Evolutionary conservation across 2,797 vertebrate genomes (phyloP), one percentile per base, ranked within the genome.

Genomic region (Hapalemur alaotrensis): DNA sequence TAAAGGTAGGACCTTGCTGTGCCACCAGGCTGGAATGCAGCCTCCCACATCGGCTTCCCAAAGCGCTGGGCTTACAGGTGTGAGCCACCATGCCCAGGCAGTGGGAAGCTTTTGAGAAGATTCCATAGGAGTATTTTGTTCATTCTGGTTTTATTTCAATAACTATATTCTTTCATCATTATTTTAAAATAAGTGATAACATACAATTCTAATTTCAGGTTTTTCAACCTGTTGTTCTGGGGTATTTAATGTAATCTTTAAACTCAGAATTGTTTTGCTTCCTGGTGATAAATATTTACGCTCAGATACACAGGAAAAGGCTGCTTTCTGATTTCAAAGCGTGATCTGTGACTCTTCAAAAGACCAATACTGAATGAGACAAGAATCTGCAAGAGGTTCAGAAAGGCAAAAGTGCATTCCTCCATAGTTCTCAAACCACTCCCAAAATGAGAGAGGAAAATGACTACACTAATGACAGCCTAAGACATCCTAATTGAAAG

Each of bases 181-280:
- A 87, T 78, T 96, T 89, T 63, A 46, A 97, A 95, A 70, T 65
- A 80, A 79, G 18, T 81, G 32, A 32, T 61, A 95, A 78, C 17
- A 70, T 82, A 63, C 95, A 17, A 59, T 25, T 87, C n/a, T 75
- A 81, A 78, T 81, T 85, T 67, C 17, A 92, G 10, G 11, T 70
- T 80, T 96, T 88, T 92, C 61, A 91, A 86, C 32, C 35, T 93
- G 35, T 28, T 94, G 43, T 9, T 94, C 41, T 78, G 61, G n/a
- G 23, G 28, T 41, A 43, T 70, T 38, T 86, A 43, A 78, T 84
- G 7, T 70, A 23, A 88, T 93, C 43, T 89, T 95, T 95, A 92
- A 93, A 93, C 28, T 93, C 15, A 63, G 25, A 86, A 89, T 61
- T 35, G 10, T 67, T 89, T 4, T 11, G 48, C 75, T 91, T 75